A percentile compares a stretch with the other conserved stretches of the same genome.
These are phyloP conservation scores for Tryphoninae sp. DNA, from an alignment of 2,888 invertebrate species.

Conservation along the genomic window DNA sequence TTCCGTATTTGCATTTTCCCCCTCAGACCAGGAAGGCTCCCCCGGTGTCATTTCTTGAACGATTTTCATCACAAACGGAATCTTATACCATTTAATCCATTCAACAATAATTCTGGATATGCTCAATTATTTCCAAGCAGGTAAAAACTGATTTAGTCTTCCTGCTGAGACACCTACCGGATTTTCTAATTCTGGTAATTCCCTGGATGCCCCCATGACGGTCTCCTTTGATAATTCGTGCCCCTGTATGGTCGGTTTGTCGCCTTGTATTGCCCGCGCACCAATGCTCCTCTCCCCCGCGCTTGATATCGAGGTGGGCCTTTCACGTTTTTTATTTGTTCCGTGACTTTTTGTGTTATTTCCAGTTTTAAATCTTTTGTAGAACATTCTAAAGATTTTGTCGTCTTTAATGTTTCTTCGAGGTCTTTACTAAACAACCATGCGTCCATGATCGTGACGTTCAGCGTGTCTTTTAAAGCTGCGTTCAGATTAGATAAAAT, in stretches of 20 bases:
- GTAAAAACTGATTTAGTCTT: neutral
- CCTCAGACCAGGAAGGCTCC: neutral
- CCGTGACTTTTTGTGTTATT: too few species aligned
- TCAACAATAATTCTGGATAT: neutral
- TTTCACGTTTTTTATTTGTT: too few species aligned
- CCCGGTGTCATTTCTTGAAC: neutral
- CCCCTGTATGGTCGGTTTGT: too few species aligned
- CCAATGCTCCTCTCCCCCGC: too few species aligned
- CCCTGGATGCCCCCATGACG: too few species aligned
- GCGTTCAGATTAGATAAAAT: conserved; percentile 43
- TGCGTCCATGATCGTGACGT: conserved; percentile 46
- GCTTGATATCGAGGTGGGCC: too few species aligned
- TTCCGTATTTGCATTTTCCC: neutral
- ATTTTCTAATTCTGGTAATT: neutral
- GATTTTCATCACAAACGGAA: neutral
- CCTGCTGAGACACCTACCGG: neutral
- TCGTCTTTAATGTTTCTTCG: conserved; percentile 37
- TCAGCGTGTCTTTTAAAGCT: conserved; percentile 49
- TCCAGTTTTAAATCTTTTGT: neutral
- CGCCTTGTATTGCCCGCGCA: too few species aligned
- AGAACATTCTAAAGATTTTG: conserved; percentile 30
- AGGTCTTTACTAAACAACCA: conserved; percentile 55
- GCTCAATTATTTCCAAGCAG: neutral
- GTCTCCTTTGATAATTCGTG: too few species aligned
- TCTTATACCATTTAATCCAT: neutral